phyloP scores from a whole-genome alignment of 2,797 vertebrate genomes.

The Alectoris magna region DNA sequence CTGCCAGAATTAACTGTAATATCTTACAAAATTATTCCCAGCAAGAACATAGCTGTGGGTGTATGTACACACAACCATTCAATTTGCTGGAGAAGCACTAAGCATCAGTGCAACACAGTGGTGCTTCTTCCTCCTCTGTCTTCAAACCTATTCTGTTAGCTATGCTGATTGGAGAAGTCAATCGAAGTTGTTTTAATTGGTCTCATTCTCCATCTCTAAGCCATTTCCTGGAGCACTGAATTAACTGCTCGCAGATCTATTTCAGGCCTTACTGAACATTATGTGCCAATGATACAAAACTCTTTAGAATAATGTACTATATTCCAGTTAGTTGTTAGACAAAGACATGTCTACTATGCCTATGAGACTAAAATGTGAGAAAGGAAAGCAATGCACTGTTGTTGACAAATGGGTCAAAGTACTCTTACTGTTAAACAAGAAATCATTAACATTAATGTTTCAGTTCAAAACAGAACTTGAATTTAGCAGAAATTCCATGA shows the following conservation, averaged over 20 bases:
- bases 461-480: neutral
- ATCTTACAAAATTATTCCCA: slow-evolving; percentile 4
- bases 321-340: neutral
- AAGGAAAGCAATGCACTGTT: neutral
- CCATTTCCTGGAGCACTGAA: neutral
- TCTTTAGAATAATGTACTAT: neutral
- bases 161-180: neutral
- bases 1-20: slow-evolving; percentile 12
- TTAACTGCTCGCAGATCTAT: neutral
- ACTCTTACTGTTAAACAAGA: neutral
- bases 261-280: neutral
- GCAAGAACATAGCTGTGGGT: neutral
- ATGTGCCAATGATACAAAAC: neutral
- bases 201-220: neutral
- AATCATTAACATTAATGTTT: neutral
- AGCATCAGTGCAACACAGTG: neutral
- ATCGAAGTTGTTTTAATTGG: slow-evolving; percentile 23
- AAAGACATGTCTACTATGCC: neutral
- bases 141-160: neutral
- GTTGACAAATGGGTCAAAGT: neutral
- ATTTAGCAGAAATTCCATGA: neutral
- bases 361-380: neutral
- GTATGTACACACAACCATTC: neutral
- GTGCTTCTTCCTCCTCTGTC: neutral
- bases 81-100: neutral